These are phyloP conservation scores for Triplophysa tibetana DNA, from an alignment of 2,113 vertebrate species.

Conservation along the genomic window DNA sequence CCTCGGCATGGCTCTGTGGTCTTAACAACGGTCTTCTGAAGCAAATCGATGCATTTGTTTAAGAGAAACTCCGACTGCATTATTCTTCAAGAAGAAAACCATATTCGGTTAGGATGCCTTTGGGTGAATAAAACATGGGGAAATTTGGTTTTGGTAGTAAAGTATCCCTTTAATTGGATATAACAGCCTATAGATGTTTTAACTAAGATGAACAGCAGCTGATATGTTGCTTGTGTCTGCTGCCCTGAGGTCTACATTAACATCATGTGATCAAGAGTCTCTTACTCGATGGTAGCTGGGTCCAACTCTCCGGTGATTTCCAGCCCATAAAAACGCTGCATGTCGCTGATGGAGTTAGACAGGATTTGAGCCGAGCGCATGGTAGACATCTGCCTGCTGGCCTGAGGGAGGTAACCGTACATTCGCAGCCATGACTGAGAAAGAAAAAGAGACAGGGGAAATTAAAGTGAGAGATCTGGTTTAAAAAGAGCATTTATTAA, in stretches of 20 bases:
- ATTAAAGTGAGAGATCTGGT: not conserved
- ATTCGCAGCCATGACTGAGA: constrained; percentile 89
- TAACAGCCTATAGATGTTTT: not conserved
- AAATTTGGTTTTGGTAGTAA: too few species aligned
- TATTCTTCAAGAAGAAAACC: too few species aligned
- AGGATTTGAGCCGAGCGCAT: constrained; percentile 91
- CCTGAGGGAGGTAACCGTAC: constrained; percentile 92
- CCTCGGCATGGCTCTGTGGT: too few species aligned
- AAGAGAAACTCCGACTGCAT: too few species aligned
- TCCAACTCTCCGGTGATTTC: constrained; percentile 87
- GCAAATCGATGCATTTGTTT: too few species aligned
- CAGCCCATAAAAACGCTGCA: constrained; percentile 95
- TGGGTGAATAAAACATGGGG: too few species aligned
- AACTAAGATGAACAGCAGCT: not conserved
- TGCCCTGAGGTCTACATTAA: too few species aligned
- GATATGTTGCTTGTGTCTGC: not conserved
- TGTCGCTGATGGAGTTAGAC: constrained; percentile 82
- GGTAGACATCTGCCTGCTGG: constrained; percentile 92
- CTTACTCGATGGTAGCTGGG: constrained; percentile 81
- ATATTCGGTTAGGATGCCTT: too few species aligned
- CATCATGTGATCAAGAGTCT: not conserved
- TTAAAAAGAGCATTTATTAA: not conserved
- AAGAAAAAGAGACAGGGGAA: constrained; percentile 15
- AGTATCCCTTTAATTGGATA: too few species aligned
- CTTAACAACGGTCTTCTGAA: too few species aligned